Base-by-base conservation (phyloP, 2,888 invertebrate species). In the Enoplolaimus lenunculus region DNA sequence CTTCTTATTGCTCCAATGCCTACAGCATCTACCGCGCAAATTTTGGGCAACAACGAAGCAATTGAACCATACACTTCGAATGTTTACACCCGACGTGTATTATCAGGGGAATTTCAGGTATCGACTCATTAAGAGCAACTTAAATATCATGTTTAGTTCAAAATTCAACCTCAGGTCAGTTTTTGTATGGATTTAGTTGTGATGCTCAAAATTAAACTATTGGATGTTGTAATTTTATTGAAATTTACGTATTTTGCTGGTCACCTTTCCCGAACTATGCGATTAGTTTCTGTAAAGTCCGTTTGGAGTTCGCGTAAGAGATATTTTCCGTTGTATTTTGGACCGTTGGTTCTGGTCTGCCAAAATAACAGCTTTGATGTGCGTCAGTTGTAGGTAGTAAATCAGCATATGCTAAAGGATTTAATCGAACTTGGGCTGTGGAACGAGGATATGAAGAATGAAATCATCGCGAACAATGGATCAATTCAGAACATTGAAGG, bases 31-130 rank as follows among this genome's bases (percentile, higher is more conserved):
- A 98, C 97, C 0, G 97, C 98, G 1, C 97, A 98, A 83, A 99
- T 99, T 79, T 86, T 98, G 64, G 98, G 98, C 28, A 99, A 98
- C 81, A 98, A 97, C 81, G 97, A 98, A 82, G 91, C 94, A 0
- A 90, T 95, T 78, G 98, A 98, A 82, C 92, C 98, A 0, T 98
- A 95, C 82, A 97, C 95, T 0, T 93, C 91, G 45, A 98, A 98
- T 80, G 91, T 98, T 76, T 98, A 97, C 82, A 88, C 90, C 29
- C 85, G 97, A 45, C 85, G 94, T 68, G 97, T 98, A 0, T 84
- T 95, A 2, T 93, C 93, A 1, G 97, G 97, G 0, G 94, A 95
- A 83, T 95, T 94, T 80, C 85, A 85, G 81, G 83, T 84, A 75
- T 66, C 71, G 67, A n/a, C 30, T 31, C 57, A n/a, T n/a, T n/a